Percentiles rank a stretch among this genome's conserved stretches.
Evolutionary conservation across 2,797 vertebrate genomes (phyloP).

Genomic region (Furcifer pardalis): DNA sequence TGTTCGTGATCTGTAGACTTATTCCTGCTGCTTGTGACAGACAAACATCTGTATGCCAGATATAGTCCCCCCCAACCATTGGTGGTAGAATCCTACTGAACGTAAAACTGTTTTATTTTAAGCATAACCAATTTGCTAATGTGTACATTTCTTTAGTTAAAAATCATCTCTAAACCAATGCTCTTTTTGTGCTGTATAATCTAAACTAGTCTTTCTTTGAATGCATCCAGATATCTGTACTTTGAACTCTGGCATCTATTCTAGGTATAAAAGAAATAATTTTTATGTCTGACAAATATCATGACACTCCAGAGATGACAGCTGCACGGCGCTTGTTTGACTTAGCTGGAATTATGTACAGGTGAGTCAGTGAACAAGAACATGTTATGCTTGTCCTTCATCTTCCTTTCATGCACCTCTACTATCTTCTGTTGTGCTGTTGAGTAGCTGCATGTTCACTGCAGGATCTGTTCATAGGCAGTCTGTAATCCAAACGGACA

Average conservation of each 20-base stretch:
- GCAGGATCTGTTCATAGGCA: not conserved
- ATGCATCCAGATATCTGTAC: not conserved
- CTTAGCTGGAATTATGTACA: slow-evolving; percentile 82
- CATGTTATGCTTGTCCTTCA: not conserved
- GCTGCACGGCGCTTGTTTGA: slow-evolving; percentile 86
- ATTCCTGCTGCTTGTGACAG: not conserved
- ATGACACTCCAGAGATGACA: slow-evolving; percentile 80
- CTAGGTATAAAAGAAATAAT: slow-evolving; percentile 92
- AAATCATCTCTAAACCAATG: not conserved
- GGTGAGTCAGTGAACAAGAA: slow-evolving; percentile 70
- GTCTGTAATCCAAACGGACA: too few species aligned
- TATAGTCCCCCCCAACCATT: not conserved
- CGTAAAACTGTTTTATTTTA: not conserved
- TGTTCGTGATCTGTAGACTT: not conserved
- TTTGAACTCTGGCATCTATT: slow-evolving; percentile 41
- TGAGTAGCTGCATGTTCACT: not conserved
- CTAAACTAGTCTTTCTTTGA: not conserved
- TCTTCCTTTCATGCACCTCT: not conserved
- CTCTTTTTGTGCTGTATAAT: slow-evolving; percentile 26
- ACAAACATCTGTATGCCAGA: not conserved
- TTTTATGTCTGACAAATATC: slow-evolving; percentile 93
- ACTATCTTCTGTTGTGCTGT: not conserved
- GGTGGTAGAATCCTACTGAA: not conserved
- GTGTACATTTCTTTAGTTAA: not conserved
- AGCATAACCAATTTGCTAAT: not conserved